phyloP scores from a whole-genome alignment of 2,113 vertebrate species.

The Scomber colias region DNA sequence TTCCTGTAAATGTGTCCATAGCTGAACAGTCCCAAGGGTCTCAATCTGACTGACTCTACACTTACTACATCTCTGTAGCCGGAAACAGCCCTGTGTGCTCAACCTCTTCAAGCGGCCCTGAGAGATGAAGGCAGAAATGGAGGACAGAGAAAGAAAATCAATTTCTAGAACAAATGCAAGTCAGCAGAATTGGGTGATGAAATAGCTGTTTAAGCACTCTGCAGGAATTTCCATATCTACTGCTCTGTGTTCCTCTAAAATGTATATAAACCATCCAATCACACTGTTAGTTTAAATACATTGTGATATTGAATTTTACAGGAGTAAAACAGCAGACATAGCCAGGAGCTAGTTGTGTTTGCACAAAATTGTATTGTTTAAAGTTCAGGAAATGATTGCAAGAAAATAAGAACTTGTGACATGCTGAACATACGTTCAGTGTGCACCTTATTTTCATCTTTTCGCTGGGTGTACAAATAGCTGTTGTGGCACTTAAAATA shows the following conservation, averaged over 20 bases:
- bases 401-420: slow-evolving; percentile 46
- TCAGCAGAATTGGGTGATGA: slow-evolving; percentile 76
- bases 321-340: neutral
- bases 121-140: slow-evolving; percentile 44
- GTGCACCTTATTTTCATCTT: slow-evolving; percentile 55
- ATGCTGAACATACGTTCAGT: slow-evolving; percentile 31
- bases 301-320: slow-evolving; percentile 5
- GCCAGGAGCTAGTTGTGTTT: slow-evolving; percentile 1
- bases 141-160: slow-evolving; percentile 48
- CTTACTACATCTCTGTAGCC: slow-evolving; percentile 50
- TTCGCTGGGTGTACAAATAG: slow-evolving; percentile 57
- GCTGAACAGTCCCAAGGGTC: slow-evolving; percentile 51
- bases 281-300: slow-evolving; percentile 11
- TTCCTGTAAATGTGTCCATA: slow-evolving; percentile 65
- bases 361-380: slow-evolving; percentile 30
- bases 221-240: slow-evolving; percentile 66
- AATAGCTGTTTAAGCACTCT: slow-evolving; percentile 71
- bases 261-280: slow-evolving; percentile 11
- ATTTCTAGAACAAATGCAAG: slow-evolving; percentile 71
- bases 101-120: slow-evolving; percentile 38
- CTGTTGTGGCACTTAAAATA: slow-evolving; percentile 60
- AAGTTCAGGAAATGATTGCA: slow-evolving; percentile 54
- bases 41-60: slow-evolving; percentile 48
- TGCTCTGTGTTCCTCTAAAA: slow-evolving; percentile 24
- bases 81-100: slow-evolving; percentile 49